Percentiles rank a stretch among this genome's conserved stretches.
phyloP scores from a whole-genome alignment of 2,113 vertebrate species.

The Furnarius figulus region DNA sequence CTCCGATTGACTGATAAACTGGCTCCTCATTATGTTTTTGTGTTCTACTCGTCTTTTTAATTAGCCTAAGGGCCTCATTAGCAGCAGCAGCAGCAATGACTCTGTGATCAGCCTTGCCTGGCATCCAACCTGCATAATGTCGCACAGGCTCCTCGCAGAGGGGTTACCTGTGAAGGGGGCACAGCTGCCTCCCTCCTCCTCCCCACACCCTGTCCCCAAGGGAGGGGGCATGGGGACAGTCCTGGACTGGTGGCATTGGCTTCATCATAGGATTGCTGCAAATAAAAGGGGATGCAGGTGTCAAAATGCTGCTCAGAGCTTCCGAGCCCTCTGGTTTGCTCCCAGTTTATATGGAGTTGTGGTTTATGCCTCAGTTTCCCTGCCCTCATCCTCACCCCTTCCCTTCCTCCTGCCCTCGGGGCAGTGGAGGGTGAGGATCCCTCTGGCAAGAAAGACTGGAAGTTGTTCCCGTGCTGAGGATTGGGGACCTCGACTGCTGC shows the following conservation, averaged over 20 bases:
- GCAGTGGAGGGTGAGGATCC: neutral
- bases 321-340: neutral
- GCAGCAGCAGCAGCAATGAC: constrained; percentile 38
- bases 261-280: neutral
- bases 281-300: neutral
- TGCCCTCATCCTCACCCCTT: neutral
- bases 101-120: constrained; percentile 65
- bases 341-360: accelerated
- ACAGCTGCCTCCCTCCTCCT: neutral
- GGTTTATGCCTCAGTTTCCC: neutral
- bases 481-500: neutral
- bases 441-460: neutral
- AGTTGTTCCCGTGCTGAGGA: accelerated
- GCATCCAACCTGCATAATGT: constrained; percentile 31
- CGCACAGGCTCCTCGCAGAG: neutral
- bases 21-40: constrained; percentile 65
- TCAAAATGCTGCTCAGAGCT: neutral
- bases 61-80: constrained; percentile 74
- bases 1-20: constrained; percentile 68
- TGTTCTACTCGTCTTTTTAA: constrained; percentile 70
- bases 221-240: accelerated
- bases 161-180: neutral
- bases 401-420: neutral
- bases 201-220: accelerated
- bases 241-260: neutral